Evolutionary conservation across 1,140 invertebrate genomes (phyloP).

Genomic region (Microplitis mediator): DNA sequence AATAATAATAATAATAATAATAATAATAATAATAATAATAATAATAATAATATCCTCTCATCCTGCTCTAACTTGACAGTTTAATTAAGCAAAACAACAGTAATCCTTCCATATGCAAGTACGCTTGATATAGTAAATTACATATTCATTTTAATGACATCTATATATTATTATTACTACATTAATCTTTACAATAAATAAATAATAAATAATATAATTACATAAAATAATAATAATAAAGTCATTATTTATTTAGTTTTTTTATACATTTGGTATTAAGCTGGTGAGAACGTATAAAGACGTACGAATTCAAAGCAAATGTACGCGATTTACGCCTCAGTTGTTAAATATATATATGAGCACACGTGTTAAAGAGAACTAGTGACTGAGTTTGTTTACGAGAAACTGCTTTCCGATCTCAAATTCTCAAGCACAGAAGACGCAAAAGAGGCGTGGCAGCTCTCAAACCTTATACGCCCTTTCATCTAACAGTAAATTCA

Average conservation of each 20-base stretch:
- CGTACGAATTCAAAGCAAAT: not conserved
- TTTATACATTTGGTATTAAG: too few species aligned
- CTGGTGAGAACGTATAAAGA: not conserved
- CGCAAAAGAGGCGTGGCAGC: constrained; percentile 47
- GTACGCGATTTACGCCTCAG: not conserved
- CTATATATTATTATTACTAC: too few species aligned
- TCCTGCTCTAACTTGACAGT: constrained; percentile 4
- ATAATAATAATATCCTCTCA: not conserved
- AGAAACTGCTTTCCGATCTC: constrained; percentile 38
- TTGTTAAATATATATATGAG: too few species aligned
- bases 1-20: too few species aligned
- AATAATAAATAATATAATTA: too few species aligned
- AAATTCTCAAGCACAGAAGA: constrained; percentile 35
- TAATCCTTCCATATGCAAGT: constrained; percentile 18
- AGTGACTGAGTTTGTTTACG: constrained; percentile 44
- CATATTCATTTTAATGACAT: too few species aligned
- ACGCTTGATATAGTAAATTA: too few species aligned
- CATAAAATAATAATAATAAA: too few species aligned
- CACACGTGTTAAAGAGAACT: not conserved
- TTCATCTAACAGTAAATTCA: not conserved
- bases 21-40: too few species aligned
- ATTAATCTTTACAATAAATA: too few species aligned
- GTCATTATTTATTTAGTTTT: too few species aligned
- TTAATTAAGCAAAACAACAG: constrained; percentile 34
- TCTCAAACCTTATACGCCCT: constrained; percentile 21